Evolutionary conservation across 2,113 vertebrate species (phyloP), one percentile per base, ranked within the genome.

Genomic region (Bubalus kerabau): DNA sequence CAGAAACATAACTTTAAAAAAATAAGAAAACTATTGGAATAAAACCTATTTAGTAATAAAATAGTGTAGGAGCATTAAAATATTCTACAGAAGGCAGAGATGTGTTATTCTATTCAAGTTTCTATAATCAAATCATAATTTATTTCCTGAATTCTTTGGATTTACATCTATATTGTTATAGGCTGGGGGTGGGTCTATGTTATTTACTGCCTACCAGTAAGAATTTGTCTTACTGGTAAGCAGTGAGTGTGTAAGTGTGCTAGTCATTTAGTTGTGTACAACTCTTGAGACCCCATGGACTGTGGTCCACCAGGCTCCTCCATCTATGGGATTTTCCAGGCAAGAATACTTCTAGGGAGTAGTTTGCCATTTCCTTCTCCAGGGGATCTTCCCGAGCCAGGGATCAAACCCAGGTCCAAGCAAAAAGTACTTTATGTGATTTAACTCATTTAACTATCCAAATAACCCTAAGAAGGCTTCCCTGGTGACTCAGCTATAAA

Each of bases 1-100:
- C 78, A 83, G 84, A 95, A 95, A 32, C 17, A 36, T 50, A 82
- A 96, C n/a, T 85, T 94, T 59, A 16, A 52, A 96, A 88, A 88
- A 82, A 67, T 21, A 94, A 96, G 57, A 62, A 80, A 91, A 59
- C 12, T 30, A 76, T n/a, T 19, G 19, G 59, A 94, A 90, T 19
- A 64, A 96, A 95, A 87, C 56, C 6, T 62, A 86, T 74, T 87
- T 87, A 81, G 84, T 90, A 97, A 87, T 88, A 93, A 88, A 90
- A 85, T 12, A 62, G 32, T 48, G 50, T 43, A 87, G 74, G 88
- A 6, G 15, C 50, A 62, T 43, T 87, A 50, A 59, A 95, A 87
- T 83, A 84, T 16, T 67, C 19, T 57, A 12, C 30, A 59, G 90
- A 96, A 71, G 23, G 6, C 40, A 62, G 17, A 13, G 62, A 76